Percentiles rank a stretch among this genome's conserved stretches.
Conservation (phyloP, 2,113 vertebrate species). For the Brachirus orientalis region DNA sequence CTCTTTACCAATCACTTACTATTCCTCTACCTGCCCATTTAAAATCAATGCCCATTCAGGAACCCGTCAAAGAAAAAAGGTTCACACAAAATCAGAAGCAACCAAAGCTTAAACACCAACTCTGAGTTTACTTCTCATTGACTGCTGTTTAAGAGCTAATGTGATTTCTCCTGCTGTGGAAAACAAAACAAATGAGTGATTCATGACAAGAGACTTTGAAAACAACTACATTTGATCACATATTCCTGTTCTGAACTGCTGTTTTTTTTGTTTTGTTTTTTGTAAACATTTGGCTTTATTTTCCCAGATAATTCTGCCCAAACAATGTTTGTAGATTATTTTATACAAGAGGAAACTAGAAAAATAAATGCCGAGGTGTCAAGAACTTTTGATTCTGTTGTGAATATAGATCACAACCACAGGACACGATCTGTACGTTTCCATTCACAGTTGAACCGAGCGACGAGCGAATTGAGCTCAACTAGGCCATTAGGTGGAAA, state of each 20-base stretch:
- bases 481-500: too few species aligned
- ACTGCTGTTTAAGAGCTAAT: conserved; percentile 43
- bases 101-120: conserved; percentile 21
- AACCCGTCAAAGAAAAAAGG: neutral
- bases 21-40: conserved; percentile 37
- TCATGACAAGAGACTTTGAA: conserved; percentile 37
- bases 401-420: too few species aligned
- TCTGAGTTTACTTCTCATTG: conserved; percentile 13
- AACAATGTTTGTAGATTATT: neutral
- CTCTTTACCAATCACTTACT: conserved; percentile 36
- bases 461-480: too few species aligned
- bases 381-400: too few species aligned
- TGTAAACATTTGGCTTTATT: conserved; percentile 1
- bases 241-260: neutral
- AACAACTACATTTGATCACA: conserved; percentile 26
- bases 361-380: neutral
- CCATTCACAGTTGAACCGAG: too few species aligned
- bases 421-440: too few species aligned
- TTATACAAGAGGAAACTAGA: too few species aligned
- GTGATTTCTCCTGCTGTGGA: conserved; percentile 48
- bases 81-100: conserved; percentile 13
- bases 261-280: neutral
- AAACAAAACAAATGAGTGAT: conserved; percentile 57
- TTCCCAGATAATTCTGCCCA: conserved; percentile 2
- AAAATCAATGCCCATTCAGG: conserved; percentile 55